Evolutionary conservation across 2,113 vertebrate species (phyloP).

Genomic region (Paradoxurus hermaphroditus): DNA sequence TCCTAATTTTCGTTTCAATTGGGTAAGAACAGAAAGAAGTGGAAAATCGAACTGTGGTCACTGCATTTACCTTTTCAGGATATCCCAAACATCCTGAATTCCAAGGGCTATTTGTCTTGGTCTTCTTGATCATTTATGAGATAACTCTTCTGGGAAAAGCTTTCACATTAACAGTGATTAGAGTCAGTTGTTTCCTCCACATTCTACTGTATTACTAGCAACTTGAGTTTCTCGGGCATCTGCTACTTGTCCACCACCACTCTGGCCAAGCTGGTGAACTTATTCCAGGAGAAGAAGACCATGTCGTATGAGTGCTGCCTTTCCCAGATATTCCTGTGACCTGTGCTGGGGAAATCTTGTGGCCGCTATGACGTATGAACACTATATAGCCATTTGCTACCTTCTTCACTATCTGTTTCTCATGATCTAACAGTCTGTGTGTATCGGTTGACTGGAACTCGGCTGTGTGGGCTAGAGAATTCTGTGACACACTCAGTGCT

Average conservation of each 20-base stretch:
- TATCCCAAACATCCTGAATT: not conserved
- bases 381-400: slow-evolving; percentile 52
- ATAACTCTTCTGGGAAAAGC: not conserved
- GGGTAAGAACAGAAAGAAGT: not conserved
- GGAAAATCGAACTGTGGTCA: not conserved
- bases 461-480: slow-evolving; percentile 64
- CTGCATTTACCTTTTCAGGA: not conserved
- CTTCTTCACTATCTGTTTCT: slow-evolving; percentile 47
- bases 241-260: not conserved
- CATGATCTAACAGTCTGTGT: slow-evolving; percentile 46
- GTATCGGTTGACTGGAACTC: slow-evolving; percentile 25
- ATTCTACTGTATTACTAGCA: not conserved
- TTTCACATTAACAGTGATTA: not conserved
- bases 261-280: not conserved
- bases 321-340: slow-evolving; percentile 26
- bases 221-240: not conserved
- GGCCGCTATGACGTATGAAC: slow-evolving; percentile 66
- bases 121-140: not conserved
- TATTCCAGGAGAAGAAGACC: slow-evolving; percentile 32
- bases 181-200: not conserved
- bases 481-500: slow-evolving; percentile 35
- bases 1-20: not conserved
- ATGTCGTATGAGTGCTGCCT: slow-evolving; percentile 13
- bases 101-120: not conserved
- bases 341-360: not conserved